These are phyloP conservation scores for Habropoda laboriosa DNA, from an alignment of 1,140 invertebrate genomes.

Conservation along the genomic window DNA sequence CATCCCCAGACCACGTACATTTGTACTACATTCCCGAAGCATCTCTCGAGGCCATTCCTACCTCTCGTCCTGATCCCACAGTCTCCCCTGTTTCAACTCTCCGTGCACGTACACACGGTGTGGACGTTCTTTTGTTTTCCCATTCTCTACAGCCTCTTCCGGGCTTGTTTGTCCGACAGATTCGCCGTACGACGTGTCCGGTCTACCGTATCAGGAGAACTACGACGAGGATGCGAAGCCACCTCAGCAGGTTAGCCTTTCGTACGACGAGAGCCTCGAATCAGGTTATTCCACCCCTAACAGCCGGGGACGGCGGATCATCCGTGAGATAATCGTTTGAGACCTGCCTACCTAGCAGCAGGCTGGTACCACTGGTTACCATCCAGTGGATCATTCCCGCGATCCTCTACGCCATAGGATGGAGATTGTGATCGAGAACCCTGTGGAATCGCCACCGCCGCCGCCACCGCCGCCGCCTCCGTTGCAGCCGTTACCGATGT, in stretches of 20 bases:
- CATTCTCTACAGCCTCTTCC: neutral
- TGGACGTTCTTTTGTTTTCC: constrained; percentile 7
- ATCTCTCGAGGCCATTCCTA: neutral
- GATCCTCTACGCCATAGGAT: constrained; percentile 70
- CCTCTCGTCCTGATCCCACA: neutral
- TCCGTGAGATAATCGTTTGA: constrained; percentile 97
- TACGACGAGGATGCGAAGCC: constrained; percentile 88
- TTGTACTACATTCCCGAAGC: too few relatives aligned
- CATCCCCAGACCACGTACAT: neutral
- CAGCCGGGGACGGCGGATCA: constrained; percentile 93
- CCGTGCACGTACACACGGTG: constrained; percentile 25
- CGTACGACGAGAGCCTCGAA: constrained; percentile 95
- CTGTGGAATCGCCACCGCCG: constrained; percentile 52
- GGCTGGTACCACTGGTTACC: constrained; percentile 68
- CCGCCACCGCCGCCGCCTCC: constrained; percentile 56
- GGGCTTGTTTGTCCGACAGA: constrained; percentile 83
- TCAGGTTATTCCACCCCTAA: constrained; percentile 96
- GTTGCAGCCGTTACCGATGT: neutral
- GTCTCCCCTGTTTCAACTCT: neutral
- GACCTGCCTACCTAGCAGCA: constrained; percentile 81
- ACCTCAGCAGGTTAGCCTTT: constrained; percentile 91
- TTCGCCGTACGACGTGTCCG: constrained; percentile 96
- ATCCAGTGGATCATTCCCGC: constrained; percentile 36
- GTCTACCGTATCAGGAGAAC: constrained; percentile 92
- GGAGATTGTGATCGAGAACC: constrained; percentile 80